phyloP scores from a whole-genome alignment of 2,797 vertebrate species.

The Hemitrygon akajei region DNA sequence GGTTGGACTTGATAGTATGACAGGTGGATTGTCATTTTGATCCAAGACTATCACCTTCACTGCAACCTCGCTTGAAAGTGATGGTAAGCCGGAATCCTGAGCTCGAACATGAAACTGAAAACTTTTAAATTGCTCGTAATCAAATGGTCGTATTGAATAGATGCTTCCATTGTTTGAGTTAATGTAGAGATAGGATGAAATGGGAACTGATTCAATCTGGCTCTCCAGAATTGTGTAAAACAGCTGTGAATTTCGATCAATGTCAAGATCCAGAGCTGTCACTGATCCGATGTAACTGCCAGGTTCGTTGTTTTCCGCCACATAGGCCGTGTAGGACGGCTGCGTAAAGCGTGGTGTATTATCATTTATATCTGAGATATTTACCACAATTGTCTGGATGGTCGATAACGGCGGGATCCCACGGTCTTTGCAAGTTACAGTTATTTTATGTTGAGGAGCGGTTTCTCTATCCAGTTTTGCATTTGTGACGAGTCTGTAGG shows the following conservation, averaged over 20 bases:
- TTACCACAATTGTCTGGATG: neutral
- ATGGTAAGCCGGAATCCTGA: slow-evolving; percentile 59
- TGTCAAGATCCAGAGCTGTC: slow-evolving; percentile 57
- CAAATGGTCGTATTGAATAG: slow-evolving; percentile 55
- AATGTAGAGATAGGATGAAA: slow-evolving; percentile 55
- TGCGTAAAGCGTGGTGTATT: slow-evolving; percentile 54
- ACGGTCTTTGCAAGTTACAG: slow-evolving; percentile 38
- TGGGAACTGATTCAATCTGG: slow-evolving; percentile 51
- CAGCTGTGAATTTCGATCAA: slow-evolving; percentile 57
- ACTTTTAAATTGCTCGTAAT: slow-evolving; percentile 60
- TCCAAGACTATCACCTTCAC: slow-evolving; percentile 53
- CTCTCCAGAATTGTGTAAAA: slow-evolving; percentile 58
- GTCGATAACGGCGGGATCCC: neutral
- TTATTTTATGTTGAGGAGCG: slow-evolving; percentile 40
- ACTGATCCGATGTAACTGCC: slow-evolving; percentile 52
- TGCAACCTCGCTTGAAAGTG: slow-evolving; percentile 47
- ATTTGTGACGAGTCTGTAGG: slow-evolving; percentile 39
- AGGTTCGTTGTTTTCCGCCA: slow-evolving; percentile 59
- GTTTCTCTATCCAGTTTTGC: slow-evolving; percentile 39
- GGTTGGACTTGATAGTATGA: slow-evolving; percentile 49
- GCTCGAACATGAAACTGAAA: slow-evolving; percentile 53
- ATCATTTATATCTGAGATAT: slow-evolving; percentile 61
- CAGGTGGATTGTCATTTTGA: slow-evolving; percentile 60
- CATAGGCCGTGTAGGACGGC: slow-evolving; percentile 47
- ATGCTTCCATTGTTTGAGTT: slow-evolving; percentile 59